Evolutionary conservation across 2,113 vertebrate species (phyloP).

Genomic region (Haplochromis burtoni): DNA sequence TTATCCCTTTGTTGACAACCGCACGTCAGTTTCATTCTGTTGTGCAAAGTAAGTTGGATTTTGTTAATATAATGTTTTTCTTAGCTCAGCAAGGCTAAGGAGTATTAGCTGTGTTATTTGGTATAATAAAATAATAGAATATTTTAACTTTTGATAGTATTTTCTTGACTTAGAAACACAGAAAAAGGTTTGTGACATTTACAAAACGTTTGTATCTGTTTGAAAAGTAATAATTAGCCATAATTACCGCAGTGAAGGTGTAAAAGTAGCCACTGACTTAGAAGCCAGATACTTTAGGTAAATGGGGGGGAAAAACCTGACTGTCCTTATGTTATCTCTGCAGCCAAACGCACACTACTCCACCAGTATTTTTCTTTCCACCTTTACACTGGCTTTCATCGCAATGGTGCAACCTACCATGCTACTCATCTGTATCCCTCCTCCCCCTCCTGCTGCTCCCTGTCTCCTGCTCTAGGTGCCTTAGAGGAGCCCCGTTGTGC

Average conservation of each 20-base stretch:
- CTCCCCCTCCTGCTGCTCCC: background rate
- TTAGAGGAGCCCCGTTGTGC: background rate
- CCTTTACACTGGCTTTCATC: background rate
- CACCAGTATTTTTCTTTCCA: background rate
- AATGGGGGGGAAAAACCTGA: background rate
- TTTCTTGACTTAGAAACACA: background rate
- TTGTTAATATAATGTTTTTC: background rate
- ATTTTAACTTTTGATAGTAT: background rate
- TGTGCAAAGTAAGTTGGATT: background rate
- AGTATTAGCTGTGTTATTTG: background rate
- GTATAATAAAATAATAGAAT: background rate
- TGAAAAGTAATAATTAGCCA: background rate
- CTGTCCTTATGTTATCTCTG: background rate
- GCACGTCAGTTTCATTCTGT: background rate
- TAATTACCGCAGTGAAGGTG: background rate
- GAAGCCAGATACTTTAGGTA: background rate
- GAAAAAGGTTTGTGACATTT: accelerated
- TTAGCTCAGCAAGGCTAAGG: background rate
- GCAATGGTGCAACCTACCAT: constrained; percentile 50
- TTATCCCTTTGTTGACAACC: background rate
- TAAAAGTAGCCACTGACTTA: background rate
- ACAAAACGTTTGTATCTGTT: background rate
- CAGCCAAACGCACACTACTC: background rate
- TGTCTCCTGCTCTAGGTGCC: background rate
- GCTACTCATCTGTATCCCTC: background rate